phyloP scores from a whole-genome alignment of 2,888 invertebrate genomes.

The Andrena minutula region DNA sequence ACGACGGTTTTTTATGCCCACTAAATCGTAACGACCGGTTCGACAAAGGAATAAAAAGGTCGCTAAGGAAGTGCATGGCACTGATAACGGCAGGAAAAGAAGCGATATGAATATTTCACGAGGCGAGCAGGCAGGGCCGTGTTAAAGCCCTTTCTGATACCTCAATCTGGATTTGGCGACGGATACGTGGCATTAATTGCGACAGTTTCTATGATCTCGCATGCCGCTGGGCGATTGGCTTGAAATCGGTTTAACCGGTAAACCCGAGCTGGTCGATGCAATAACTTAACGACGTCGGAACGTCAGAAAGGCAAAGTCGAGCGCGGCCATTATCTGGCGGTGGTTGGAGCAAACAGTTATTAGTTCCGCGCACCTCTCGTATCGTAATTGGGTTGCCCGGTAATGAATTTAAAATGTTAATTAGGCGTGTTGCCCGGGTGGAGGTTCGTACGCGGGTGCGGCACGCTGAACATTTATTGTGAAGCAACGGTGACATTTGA shows the following conservation, averaged over 20 bases:
- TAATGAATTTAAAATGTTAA: slow-evolving; percentile 65
- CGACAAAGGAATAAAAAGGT: slow-evolving; percentile 33
- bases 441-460: background rate
- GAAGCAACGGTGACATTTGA: slow-evolving; percentile 24
- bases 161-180: background rate
- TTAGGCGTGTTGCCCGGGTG: background rate
- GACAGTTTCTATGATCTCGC: slow-evolving; percentile 11
- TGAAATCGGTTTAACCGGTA: slow-evolving; percentile 34
- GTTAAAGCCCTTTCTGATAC: slow-evolving; percentile 11
- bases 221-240: background rate
- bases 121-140: background rate
- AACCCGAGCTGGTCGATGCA: slow-evolving; percentile 12
- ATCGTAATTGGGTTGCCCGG: slow-evolving; percentile 28
- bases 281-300: slow-evolving; percentile 35
- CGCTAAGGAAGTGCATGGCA: slow-evolving; percentile 5
- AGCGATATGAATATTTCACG: slow-evolving; percentile 49
- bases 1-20: slow-evolving; percentile 36
- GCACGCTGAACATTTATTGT: slow-evolving; percentile 24
- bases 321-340: slow-evolving; percentile 40
- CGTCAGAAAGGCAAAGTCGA: slow-evolving; percentile 29
- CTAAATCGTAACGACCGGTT: slow-evolving; percentile 47
- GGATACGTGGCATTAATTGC: slow-evolving; percentile 30
- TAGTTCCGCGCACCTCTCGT: slow-evolving; percentile 35
- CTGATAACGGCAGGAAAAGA: slow-evolving; percentile 26
- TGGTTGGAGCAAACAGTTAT: slow-evolving; percentile 50